Conservation (phyloP, 2,888 invertebrate genomes). For the Caradrina kadenii region DNA sequence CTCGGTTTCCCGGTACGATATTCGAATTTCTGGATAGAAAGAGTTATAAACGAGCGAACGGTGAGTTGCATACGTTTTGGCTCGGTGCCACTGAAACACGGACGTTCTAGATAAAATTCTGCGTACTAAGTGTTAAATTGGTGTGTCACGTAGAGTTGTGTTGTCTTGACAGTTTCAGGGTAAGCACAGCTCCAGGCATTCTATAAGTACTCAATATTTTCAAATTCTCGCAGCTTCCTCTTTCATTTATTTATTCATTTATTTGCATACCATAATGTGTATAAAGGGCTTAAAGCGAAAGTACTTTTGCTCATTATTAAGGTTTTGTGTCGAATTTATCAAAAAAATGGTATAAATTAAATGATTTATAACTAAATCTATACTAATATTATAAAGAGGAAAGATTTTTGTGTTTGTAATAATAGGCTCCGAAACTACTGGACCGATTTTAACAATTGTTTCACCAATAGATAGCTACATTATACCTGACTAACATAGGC, state of each 20-base stretch:
- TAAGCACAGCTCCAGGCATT: constrained; percentile 5
- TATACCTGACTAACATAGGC: no score
- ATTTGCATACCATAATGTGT: no score
- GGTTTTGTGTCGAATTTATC: neutral
- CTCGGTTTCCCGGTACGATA: constrained; percentile 42
- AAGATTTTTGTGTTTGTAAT: no score
- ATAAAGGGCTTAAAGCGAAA: no score
- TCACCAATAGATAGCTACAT: no score
- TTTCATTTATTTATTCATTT: no score
- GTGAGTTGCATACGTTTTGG: constrained; percentile 59
- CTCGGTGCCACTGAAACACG: constrained; percentile 56
- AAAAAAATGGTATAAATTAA: neutral
- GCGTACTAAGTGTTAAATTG: constrained; percentile 60
- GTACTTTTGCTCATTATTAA: neutral
- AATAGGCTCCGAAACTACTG: no score
- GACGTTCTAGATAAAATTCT: constrained; percentile 62
- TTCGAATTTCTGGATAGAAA: constrained; percentile 44
- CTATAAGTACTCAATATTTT: neutral
- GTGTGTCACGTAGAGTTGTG: constrained; percentile 36
- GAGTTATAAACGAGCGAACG: constrained; percentile 29
- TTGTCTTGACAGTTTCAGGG: constrained; percentile 12
- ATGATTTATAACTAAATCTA: no score
- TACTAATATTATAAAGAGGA: no score
- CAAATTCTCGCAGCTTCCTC: neutral
- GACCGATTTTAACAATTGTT: no score